Percentiles rank a stretch among this genome's conserved stretches.
These are phyloP conservation scores for Ormyrus thymus DNA, from an alignment of 2,888 invertebrate genomes.

Conservation along the genomic window DNA sequence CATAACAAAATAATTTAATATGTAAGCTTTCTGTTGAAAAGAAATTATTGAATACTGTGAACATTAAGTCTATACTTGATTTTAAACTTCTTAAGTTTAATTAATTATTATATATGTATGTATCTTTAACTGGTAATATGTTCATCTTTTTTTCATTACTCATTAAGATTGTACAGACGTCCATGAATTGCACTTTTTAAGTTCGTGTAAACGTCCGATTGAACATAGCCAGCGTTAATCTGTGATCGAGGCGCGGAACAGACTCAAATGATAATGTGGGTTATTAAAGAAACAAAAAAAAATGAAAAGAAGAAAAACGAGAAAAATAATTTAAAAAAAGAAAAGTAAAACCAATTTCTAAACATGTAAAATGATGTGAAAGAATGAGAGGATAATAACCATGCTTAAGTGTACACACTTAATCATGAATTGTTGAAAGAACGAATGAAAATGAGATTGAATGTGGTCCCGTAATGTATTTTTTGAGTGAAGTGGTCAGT, in stretches of 20 bases:
- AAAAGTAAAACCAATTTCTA: conserved; percentile 58
- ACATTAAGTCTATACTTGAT: conserved; percentile 41
- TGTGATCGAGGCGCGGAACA: conserved; percentile 31
- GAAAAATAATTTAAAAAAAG: conserved; percentile 48
- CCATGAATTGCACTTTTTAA: conserved; percentile 49
- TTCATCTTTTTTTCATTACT: conserved; percentile 39
- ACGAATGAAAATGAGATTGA: conserved; percentile 60
- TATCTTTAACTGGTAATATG: conserved; percentile 32
- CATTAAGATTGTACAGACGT: conserved; percentile 53
- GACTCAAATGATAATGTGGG: conserved; percentile 29
- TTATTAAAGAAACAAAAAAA: neutral
- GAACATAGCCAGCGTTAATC: conserved; percentile 33
- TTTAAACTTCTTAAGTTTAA: conserved; percentile 39
- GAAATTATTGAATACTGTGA: conserved; percentile 50
- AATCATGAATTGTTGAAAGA: conserved; percentile 54
- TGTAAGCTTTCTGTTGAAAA: conserved; percentile 37
- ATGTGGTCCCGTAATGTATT: conserved; percentile 59
- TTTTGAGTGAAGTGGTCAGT: conserved; percentile 61
- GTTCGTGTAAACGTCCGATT: conserved; percentile 42
- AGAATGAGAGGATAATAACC: conserved; percentile 52
- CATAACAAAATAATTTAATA: no score
- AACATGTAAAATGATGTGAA: conserved; percentile 54
- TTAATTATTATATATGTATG: conserved; percentile 33
- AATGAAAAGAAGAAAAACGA: conserved; percentile 42
- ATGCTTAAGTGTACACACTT: conserved; percentile 49